Base-by-base conservation (phyloP, 2,113 vertebrate species). In the Ailuropoda melanoleuca region DNA sequence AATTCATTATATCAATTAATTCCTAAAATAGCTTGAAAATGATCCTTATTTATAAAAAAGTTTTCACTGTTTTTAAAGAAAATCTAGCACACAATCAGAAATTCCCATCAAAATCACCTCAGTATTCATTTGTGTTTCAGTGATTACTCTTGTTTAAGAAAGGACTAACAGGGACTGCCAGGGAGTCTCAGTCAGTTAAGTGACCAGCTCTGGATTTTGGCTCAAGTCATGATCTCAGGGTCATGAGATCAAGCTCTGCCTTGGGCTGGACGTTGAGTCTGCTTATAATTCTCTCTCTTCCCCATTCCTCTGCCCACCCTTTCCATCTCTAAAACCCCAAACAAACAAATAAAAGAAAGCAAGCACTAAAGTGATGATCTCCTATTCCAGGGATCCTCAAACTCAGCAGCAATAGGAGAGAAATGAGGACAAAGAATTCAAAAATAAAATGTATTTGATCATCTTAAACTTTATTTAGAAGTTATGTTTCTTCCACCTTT, bases 131-230 rank as follows among this genome's bases (percentile, higher is more conserved):
- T n/a, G 0, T 26, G 17, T 80, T 74, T 37, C 39, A 39, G 26
- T n/a, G 64, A 53, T 18, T 18, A 39, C 12, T 91, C 46, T 55
- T 34, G 4, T 81, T 75, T 53, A 64, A 82, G 37, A 66, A 86
- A 43, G 1, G 10, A 29, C 4, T 48, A 26, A n/a, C 68, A 2
- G 34, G 3, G 34, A 2, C n/a, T 0, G 1, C 8, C 43, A 31
- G 8, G 26, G 74, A 18, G 74, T 4, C 74, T 77, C 43, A 77
- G 26, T 48, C 26, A 4, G 43, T 48, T 77, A 77, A 31, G 43
- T 15, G 14, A 77, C 74, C 66, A 68, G 21, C 66, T 37, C n/a
- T 37, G 2, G 74, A 17, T 29, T 48, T 48, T 31, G 15, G 15
- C 26, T 77, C 43, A 77, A 39, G 26, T 48, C 43, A 31, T 77